Base-by-base conservation (phyloP, 2,888 invertebrate genomes). In the Elegia similella region DNA sequence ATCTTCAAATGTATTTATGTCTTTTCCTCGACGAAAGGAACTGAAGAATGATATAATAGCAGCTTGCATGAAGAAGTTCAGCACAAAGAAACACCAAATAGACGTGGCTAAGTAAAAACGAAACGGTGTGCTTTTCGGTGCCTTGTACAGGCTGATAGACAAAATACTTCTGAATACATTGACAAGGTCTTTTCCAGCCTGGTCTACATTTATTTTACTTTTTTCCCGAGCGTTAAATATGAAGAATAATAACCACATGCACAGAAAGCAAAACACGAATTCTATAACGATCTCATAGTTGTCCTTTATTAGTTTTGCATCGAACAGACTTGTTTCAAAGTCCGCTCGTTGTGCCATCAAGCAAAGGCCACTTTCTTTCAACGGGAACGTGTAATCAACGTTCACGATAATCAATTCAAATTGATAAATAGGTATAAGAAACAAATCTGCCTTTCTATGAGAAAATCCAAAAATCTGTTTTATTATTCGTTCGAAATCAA, bases 1-100 rank as follows among this genome's bases (percentile, higher is more conserved):
- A 62, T 92, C 91, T 12, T 87, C 81, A 58, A 86, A 90, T 0
- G 89, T 87, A 29, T 92, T 81, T 0, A 92, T 80, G 52, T 92
- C 88, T 60, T 80, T 84, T 0, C 88, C 88, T 61, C 86, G 80
- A 61, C 84, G 88, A 12, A 74, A 75, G 1, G 85, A 86, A 8
- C 88, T 85, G 56, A 91, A 86, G 44, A 90, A 80, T 0, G 92
- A 91, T 62, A 84, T 80, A 13, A 92, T 87, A 8, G 78, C 82
- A 0, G 90, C 92, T 62, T 92, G 92, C 1, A 77, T 82, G 3
- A 76, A 73, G 66, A 90, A 92, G 64, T 86, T 92, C 6, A 92
- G 64, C 6, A 88, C 56, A 60, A 90, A 92, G 60, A 84, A 88
- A 42, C 88, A 73, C 89, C 90, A 92, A 30, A 89, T 73, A 2